Evolutionary conservation across 2,797 vertebrate species (phyloP).

Genomic region (Malurus leucopterus): DNA sequence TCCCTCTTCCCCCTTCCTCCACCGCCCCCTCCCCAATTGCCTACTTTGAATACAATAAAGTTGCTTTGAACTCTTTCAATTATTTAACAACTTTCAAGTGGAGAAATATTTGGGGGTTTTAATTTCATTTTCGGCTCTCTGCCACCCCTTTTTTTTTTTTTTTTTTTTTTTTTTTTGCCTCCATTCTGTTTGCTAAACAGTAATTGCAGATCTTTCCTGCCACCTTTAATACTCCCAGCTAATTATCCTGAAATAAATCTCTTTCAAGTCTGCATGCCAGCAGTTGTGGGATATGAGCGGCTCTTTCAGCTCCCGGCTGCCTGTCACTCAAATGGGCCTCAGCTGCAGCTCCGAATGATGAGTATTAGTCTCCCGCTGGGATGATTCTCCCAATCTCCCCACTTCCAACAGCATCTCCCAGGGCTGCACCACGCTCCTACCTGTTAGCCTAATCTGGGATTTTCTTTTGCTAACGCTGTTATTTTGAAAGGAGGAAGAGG

Average conservation of each 20-base stretch:
- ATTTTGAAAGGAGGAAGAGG: constrained; percentile 83
- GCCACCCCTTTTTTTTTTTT: fast-evolving
- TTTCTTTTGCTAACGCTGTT: constrained; percentile 88
- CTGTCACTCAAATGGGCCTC: constrained; percentile 94
- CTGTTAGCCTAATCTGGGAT: constrained; percentile 89
- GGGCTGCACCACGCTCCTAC: constrained; percentile 79
- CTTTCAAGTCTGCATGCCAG: constrained; percentile 86
- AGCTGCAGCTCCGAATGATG: constrained; percentile 92
- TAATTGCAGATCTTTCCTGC: constrained; percentile 79
- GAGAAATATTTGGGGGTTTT: constrained; percentile 57
- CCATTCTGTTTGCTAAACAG: constrained; percentile 81
- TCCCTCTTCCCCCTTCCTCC: not conserved
- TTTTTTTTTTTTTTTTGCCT: constrained; percentile 8
- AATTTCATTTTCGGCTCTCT: constrained; percentile 56
- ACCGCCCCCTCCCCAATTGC: not conserved
- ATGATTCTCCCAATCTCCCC: constrained; percentile 82
- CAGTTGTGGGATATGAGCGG: constrained; percentile 87
- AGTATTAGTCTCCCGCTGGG: constrained; percentile 95
- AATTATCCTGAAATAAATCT: constrained; percentile 87
- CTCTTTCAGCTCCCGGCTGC: constrained; percentile 80
- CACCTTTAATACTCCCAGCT: constrained; percentile 84
- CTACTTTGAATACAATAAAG: constrained; percentile 52
- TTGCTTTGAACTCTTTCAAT: constrained; percentile 63
- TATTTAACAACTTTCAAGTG: constrained; percentile 69
- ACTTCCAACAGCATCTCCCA: constrained; percentile 82